Conservation (phyloP, 2,888 invertebrate genomes). For the Pandemis corylana region DNA sequence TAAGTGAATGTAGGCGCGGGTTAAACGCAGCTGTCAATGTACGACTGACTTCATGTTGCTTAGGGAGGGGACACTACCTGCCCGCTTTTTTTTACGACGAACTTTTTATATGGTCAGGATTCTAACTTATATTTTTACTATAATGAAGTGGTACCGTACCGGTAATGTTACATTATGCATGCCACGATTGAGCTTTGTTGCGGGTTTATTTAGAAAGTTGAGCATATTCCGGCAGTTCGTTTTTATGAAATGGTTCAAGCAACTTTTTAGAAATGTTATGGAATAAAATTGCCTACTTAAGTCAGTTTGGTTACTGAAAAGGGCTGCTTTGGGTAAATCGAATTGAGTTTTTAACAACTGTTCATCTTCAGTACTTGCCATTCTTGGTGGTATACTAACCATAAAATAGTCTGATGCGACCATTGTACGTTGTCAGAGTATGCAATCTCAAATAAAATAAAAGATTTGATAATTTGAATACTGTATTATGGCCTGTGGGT, state of each 20-base stretch:
- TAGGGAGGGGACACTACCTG: constrained; percentile 59
- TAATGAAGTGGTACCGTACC: constrained; percentile 19
- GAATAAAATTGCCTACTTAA: constrained; percentile 20
- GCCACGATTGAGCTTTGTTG: constrained; percentile 25
- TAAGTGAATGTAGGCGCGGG: constrained; percentile 27
- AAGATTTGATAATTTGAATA: no score
- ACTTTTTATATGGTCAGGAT: constrained; percentile 16
- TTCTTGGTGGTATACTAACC: no score
- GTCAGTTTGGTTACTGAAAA: constrained; percentile 5
- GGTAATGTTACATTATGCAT: constrained; percentile 36
- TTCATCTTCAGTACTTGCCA: neutral
- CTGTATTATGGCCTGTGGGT: no score
- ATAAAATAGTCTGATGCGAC: no score
- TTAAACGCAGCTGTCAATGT: constrained; percentile 47
- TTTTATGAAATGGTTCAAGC: constrained; percentile 25
- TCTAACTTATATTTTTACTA: constrained; percentile 32
- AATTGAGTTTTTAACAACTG: neutral
- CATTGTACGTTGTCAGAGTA: no score
- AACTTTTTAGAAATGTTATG: constrained; percentile 22
- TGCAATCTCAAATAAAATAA: no score
- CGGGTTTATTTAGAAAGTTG: constrained; percentile 29
- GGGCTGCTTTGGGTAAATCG: constrained; percentile 3
- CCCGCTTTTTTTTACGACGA: constrained; percentile 54
- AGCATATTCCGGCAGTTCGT: constrained; percentile 19
- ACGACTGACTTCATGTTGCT: constrained; percentile 58